Conservation (phyloP, 2,113 vertebrate species). For the Canis aureus region DNA sequence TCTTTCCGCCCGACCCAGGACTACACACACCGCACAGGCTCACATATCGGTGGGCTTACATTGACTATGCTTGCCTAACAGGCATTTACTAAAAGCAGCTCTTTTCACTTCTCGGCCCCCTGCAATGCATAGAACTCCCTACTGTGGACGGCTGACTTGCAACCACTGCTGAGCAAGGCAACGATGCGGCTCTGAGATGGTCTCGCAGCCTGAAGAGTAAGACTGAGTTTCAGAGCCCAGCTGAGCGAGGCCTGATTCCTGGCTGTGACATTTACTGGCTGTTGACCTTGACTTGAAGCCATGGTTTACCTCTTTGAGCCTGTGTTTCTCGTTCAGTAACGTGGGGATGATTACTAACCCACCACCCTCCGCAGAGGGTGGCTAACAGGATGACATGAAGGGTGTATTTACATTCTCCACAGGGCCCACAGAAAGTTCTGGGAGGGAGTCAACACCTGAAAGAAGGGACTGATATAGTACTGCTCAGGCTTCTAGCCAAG, state of each 20-base stretch:
- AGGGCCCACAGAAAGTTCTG: neutral
- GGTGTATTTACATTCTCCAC: neutral
- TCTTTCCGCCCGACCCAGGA: neutral
- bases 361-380: fast-evolving
- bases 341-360: neutral
- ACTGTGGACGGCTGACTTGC: neutral
- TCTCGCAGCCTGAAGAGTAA: neutral
- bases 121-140: neutral
- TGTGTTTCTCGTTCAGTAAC: neutral
- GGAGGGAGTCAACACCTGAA: neutral
- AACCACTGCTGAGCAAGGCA: neutral
- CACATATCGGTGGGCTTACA: neutral
- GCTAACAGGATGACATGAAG: neutral
- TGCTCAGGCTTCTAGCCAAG: neutral
- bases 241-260: neutral
- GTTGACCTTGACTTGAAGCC: neutral
- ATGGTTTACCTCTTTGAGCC: neutral
- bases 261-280: neutral
- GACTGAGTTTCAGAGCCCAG: neutral
- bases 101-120: neutral
- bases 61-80: neutral
- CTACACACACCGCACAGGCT: neutral
- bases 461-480: neutral
- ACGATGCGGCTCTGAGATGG: fast-evolving
- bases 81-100: neutral